A percentile compares a stretch with the other conserved stretches of the same genome.
Conservation (phyloP, 1,140 invertebrate genomes). For the Macrosteles quadrilineatus region DNA sequence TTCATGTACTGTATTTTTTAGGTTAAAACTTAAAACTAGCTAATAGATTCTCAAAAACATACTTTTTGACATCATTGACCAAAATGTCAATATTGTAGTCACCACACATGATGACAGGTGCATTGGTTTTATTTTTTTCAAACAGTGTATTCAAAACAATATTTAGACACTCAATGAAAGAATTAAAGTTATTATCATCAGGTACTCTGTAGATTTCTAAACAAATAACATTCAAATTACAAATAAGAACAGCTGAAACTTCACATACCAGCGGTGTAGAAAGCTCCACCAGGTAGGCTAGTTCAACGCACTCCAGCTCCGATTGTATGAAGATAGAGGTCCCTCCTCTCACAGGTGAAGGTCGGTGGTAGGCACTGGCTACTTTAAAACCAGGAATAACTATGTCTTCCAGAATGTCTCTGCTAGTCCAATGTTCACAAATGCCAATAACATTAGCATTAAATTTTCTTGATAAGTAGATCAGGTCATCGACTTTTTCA, state of each 20-base stretch:
- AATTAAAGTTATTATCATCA: neutral
- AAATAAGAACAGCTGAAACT: neutral
- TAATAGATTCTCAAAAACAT: neutral
- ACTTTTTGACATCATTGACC: neutral
- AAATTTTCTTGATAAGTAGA: neutral
- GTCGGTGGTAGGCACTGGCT: neutral
- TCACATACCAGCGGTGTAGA: neutral
- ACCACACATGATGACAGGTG: neutral
- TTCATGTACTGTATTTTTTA: too few relatives aligned
- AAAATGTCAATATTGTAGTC: neutral
- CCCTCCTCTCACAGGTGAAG: neutral
- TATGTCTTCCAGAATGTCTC: neutral
- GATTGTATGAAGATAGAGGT: neutral
- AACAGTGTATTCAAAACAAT: neutral
- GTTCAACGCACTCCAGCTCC: neutral
- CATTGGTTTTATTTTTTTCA: neutral
- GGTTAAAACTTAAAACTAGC: too few relatives aligned
- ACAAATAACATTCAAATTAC: neutral
- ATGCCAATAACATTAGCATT: neutral
- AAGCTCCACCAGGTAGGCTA: neutral
- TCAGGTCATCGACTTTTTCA: neutral
- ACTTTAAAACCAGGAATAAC: neutral
- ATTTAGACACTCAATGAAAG: neutral
- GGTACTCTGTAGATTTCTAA: constrained; percentile 4
- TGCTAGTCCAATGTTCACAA: neutral